phyloP scores from a whole-genome alignment of 2,113 vertebrate genomes.

The Corythoichthys intestinalis region DNA sequence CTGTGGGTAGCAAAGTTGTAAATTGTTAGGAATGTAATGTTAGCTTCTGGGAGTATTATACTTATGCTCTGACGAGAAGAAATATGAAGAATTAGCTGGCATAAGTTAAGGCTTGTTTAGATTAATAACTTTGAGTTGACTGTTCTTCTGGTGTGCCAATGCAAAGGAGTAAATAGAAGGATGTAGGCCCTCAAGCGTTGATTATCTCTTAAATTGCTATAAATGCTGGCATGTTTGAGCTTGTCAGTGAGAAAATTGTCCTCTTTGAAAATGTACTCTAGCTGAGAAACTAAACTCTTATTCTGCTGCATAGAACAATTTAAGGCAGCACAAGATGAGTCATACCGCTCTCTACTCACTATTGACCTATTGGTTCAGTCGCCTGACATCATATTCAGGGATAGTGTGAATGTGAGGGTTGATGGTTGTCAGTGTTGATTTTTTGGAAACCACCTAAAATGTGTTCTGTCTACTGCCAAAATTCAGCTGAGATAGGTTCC shows the following conservation, averaged over 20 bases:
- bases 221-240: slow-evolving; percentile 7
- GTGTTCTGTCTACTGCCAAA: neutral
- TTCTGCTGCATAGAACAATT: neutral
- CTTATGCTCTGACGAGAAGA: neutral
- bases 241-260: slow-evolving; percentile 3
- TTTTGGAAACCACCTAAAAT: neutral
- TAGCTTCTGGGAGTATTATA: neutral
- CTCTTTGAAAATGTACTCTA: neutral
- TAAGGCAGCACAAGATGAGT: neutral
- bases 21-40: neutral
- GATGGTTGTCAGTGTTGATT: neutral
- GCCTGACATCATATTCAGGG: neutral
- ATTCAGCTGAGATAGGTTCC: neutral
- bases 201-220: neutral
- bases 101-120: slow-evolving; percentile 23
- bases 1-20: neutral
- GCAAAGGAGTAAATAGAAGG: neutral
- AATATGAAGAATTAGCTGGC: neutral
- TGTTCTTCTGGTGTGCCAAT: neutral
- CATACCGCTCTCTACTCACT: too few relatives aligned
- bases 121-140: neutral
- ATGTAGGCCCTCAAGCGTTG: slow-evolving; percentile 3
- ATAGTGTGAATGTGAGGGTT: neutral
- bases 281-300: neutral
- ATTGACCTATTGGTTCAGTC: neutral